Evolutionary conservation across 2,797 vertebrate genomes (phyloP).

Genomic region (Dipus sagitta): DNA sequence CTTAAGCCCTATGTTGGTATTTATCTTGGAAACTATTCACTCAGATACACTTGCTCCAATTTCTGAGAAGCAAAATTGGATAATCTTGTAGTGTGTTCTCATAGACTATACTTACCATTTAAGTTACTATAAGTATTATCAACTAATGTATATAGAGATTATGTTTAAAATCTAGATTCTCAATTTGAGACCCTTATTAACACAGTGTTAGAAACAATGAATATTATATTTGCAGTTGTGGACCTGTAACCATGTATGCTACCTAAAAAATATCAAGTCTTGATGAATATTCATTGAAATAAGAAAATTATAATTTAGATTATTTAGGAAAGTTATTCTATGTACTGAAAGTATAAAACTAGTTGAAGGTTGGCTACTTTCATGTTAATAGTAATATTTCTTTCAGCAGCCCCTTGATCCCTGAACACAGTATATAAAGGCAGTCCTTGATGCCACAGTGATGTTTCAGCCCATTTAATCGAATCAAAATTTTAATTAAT

Average conservation of each 20-base stretch:
- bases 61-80: not conserved
- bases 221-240: not conserved
- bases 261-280: not conserved
- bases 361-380: not conserved
- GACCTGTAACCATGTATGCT: not conserved
- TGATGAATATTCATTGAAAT: not conserved
- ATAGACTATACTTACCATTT: not conserved
- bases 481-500: not conserved
- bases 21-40: not conserved
- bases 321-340: not conserved
- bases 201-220: not conserved
- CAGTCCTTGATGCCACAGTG: not conserved
- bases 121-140: not conserved
- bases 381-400: not conserved
- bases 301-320: not conserved
- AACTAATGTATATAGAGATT: not conserved
- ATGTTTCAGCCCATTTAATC: not conserved
- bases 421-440: not conserved
- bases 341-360: not conserved
- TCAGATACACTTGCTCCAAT: not conserved
- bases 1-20: not conserved
- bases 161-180: constrained; percentile 1
- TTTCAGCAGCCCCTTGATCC: not conserved
- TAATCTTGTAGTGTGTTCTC: not conserved
- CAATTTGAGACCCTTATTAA: not conserved